Conservation (phyloP, 2,113 vertebrate genomes). For the Entelurus aequoreus region DNA sequence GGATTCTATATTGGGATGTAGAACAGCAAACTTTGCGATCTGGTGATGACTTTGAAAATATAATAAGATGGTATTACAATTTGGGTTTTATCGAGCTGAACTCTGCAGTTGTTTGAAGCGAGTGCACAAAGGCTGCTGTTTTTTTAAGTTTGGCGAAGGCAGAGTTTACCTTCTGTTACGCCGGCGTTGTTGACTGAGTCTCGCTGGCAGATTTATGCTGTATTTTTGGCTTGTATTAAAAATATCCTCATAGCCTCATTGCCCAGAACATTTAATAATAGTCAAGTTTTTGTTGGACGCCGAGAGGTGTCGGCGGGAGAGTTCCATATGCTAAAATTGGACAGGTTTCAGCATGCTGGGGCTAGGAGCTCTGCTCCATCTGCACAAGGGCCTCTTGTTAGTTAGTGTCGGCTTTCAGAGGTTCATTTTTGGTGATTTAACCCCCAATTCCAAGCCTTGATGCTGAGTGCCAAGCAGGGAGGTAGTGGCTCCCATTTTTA, state of each 20-base stretch:
- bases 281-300: constrained; percentile 33
- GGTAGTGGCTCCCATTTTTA: not conserved
- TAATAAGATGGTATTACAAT: constrained; percentile 41
- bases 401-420: constrained; percentile 35
- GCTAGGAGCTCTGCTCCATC: constrained; percentile 15
- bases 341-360: constrained; percentile 30
- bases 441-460: too few species aligned
- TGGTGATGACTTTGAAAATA: constrained; percentile 32
- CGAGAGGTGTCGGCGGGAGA: constrained; percentile 41
- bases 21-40: constrained; percentile 37
- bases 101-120: constrained; percentile 16
- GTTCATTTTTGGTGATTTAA: too few species aligned
- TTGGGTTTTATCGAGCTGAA: constrained; percentile 31
- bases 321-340: constrained; percentile 51
- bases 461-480: constrained; percentile 28
- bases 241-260: constrained; percentile 9
- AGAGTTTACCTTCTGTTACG: constrained; percentile 7
- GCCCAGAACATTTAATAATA: constrained; percentile 23
- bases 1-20: constrained; percentile 32
- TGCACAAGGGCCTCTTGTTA: constrained; percentile 48
- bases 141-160: constrained; percentile 11
- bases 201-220: constrained; percentile 16
- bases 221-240: constrained; percentile 10
- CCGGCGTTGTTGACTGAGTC: constrained; percentile 6
- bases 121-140: constrained; percentile 17